Percentiles rank a stretch among this genome's conserved stretches.
phyloP scores from a whole-genome alignment of 2,888 invertebrate genomes.

The Hydrotaea diabolus region DNA sequence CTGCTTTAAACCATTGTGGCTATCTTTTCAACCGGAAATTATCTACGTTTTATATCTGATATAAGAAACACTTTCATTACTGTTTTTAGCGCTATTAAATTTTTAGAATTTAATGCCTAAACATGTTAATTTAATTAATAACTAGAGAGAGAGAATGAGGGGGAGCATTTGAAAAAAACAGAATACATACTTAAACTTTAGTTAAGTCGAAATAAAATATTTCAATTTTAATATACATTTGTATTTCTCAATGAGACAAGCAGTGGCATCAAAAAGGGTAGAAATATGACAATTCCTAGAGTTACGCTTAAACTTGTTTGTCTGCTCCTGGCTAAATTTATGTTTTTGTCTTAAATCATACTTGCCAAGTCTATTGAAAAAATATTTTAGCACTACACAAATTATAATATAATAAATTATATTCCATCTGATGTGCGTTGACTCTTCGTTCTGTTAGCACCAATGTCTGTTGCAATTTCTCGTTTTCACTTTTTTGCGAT shows the following conservation, averaged over 20 bases:
- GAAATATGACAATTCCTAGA: too few relatives aligned
- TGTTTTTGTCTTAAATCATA: too few relatives aligned
- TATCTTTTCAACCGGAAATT: slow-evolving; percentile 42
- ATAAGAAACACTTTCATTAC: not conserved
- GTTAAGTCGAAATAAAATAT: too few relatives aligned
- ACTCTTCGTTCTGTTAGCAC: slow-evolving; percentile 93
- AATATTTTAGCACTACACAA: slow-evolving; percentile 97
- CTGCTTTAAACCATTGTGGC: not conserved
- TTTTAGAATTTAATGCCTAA: not conserved
- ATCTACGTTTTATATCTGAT: not conserved
- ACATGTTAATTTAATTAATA: not conserved
- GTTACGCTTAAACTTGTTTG: too few relatives aligned
- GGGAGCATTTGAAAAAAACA: too few relatives aligned
- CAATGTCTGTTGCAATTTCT: slow-evolving; percentile 95
- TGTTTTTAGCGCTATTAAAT: not conserved
- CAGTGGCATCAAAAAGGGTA: too few relatives aligned
- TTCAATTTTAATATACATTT: too few relatives aligned
- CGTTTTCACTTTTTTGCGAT: slow-evolving; percentile 80
- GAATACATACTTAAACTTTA: too few relatives aligned
- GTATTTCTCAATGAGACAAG: too few relatives aligned
- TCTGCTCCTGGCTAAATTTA: too few relatives aligned
- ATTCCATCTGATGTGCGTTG: slow-evolving; percentile 90
- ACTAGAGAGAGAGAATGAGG: too few relatives aligned
- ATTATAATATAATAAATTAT: slow-evolving; percentile 93
- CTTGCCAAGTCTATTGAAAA: slow-evolving; percentile 84